These are phyloP conservation scores for Geotrypetes seraphini DNA, from an alignment of 2,797 vertebrate genomes.

Conservation along the genomic window DNA sequence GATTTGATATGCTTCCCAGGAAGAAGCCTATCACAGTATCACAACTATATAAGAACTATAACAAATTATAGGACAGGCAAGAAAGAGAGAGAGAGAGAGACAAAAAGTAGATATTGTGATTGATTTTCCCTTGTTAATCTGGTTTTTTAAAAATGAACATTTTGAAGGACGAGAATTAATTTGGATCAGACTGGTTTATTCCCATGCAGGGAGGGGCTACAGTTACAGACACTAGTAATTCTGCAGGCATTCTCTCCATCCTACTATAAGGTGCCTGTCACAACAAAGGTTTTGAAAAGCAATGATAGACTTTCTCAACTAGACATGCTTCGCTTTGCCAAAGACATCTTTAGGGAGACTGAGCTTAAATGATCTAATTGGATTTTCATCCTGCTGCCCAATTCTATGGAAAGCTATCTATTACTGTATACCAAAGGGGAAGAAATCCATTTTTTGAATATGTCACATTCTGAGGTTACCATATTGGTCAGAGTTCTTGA, in stretches of 20 bases:
- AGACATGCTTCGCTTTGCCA: conserved; percentile 32
- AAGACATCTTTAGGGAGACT: conserved; percentile 33
- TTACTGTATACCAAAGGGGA: not conserved
- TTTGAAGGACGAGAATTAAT: conserved; percentile 9
- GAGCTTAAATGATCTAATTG: conserved; percentile 37
- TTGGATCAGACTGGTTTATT: conserved; percentile 16
- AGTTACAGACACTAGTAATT: conserved; percentile 35
- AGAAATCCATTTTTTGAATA: conserved; percentile 8
- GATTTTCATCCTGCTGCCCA: conserved; percentile 22
- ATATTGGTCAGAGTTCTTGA: not conserved
- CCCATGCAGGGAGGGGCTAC: conserved; percentile 22
- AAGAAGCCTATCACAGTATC: too few relatives aligned
- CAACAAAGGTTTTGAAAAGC: conserved; percentile 29
- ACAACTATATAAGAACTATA: too few relatives aligned
- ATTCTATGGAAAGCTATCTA: conserved; percentile 15
- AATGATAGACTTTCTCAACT: conserved; percentile 34
- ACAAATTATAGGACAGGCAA: too few relatives aligned
- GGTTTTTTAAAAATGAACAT: too few relatives aligned
- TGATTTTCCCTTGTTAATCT: too few relatives aligned
- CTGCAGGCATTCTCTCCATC: not conserved
- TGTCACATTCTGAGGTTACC: not conserved
- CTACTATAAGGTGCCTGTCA: conserved; percentile 26
- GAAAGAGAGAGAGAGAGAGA: too few relatives aligned
- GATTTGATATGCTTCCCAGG: too few relatives aligned
- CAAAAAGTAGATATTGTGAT: too few relatives aligned